These are phyloP conservation scores for Oryctolagus cuniculus DNA, from an alignment of 2,113 vertebrate genomes.

Conservation along the genomic window DNA sequence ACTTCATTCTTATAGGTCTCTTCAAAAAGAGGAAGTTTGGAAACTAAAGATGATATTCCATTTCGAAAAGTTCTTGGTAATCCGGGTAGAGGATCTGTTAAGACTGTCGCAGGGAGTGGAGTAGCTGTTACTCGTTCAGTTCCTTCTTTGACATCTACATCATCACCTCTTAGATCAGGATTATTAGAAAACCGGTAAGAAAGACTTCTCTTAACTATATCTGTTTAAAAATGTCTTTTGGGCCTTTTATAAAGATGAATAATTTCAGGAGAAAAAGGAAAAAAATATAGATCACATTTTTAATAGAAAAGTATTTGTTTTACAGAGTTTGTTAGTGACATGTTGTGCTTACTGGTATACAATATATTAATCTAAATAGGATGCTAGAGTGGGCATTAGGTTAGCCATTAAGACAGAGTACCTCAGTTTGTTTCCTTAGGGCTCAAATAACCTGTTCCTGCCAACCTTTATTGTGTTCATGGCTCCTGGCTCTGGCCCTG, in stretches of 20 bases:
- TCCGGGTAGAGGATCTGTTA: slow-evolving; percentile 88
- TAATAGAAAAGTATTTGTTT: slow-evolving; percentile 25
- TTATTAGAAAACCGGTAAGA: slow-evolving; percentile 94
- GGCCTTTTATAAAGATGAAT: slow-evolving; percentile 3
- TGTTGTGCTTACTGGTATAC: not conserved
- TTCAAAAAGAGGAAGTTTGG: slow-evolving; percentile 90
- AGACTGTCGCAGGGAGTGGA: slow-evolving; percentile 84
- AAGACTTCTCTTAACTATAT: slow-evolving; percentile 20
- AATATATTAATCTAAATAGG: slow-evolving; percentile 35
- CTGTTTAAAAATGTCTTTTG: slow-evolving; percentile 59
- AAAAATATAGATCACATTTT: slow-evolving; percentile 15
- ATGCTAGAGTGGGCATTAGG: no score
- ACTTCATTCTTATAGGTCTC: slow-evolving; percentile 88
- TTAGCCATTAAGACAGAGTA: no score
- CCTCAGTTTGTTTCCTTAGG: no score
- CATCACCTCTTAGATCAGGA: slow-evolving; percentile 92
- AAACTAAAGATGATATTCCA: slow-evolving; percentile 92
- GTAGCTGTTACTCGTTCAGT: slow-evolving; percentile 80
- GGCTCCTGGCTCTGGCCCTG: no score
- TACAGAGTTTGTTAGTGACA: not conserved
- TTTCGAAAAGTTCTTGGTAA: slow-evolving; percentile 93
- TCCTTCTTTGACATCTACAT: slow-evolving; percentile 82
- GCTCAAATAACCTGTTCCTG: no score
- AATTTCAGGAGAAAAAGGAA: slow-evolving; percentile 22
- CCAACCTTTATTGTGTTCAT: no score